Conservation (phyloP, 2,888 invertebrate genomes). For the Leucozona laternaria region DNA sequence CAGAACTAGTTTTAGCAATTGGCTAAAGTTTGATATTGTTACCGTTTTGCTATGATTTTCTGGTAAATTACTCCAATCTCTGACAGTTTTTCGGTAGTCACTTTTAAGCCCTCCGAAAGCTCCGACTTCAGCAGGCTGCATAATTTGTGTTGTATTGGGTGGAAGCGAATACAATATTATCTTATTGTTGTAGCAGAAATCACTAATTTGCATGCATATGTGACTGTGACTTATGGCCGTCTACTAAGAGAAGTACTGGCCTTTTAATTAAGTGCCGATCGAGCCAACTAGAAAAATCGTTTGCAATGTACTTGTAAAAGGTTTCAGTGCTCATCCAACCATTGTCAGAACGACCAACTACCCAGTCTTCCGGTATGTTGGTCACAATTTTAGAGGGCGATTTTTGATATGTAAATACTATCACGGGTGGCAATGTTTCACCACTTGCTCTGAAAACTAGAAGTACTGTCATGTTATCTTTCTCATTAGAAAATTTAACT, state of each 20-base stretch:
- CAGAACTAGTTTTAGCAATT: not conserved
- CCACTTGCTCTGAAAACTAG: not conserved
- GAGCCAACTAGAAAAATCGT: no score
- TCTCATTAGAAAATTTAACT: not conserved
- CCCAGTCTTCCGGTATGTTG: not conserved
- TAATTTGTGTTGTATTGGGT: not conserved
- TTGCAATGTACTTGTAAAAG: not conserved
- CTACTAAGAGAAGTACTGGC: not conserved
- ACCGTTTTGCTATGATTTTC: not conserved
- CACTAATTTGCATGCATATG: not conserved
- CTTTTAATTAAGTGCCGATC: not conserved
- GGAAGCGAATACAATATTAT: not conserved
- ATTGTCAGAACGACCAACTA: not conserved
- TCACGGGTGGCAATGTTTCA: not conserved
- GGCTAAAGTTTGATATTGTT: not conserved
- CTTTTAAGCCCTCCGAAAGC: not conserved
- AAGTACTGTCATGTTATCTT: slow-evolving; percentile 7
- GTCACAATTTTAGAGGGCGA: not conserved
- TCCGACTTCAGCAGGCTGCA: not conserved
- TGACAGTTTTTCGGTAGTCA: not conserved
- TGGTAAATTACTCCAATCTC: not conserved
- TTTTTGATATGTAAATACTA: not conserved
- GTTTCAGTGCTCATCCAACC: not conserved
- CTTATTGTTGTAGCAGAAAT: not conserved
- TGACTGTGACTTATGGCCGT: not conserved